Percentiles rank a stretch among this genome's conserved stretches.
These are phyloP conservation scores for Epirrhoe tristata DNA, from an alignment of 2,888 invertebrate species.

Conservation along the genomic window DNA sequence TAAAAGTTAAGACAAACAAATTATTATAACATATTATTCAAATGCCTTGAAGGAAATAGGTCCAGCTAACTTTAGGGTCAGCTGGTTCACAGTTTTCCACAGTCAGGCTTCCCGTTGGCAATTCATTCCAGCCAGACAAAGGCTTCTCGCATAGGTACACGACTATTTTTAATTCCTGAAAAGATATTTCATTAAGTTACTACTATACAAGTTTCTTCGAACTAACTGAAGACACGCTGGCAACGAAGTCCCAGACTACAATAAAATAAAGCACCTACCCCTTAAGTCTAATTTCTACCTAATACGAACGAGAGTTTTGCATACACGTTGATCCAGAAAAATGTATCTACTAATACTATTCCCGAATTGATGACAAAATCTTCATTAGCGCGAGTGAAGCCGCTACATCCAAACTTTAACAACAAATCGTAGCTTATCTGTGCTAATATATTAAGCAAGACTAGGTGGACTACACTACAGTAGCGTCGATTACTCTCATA, in stretches of 20 bases:
- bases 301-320: too few species aligned
- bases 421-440: too few species aligned
- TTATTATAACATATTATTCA: slow-evolving; percentile 44
- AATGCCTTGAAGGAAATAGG: slow-evolving; percentile 74
- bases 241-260: too few species aligned
- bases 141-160: slow-evolving; percentile 63
- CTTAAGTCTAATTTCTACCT: too few species aligned
- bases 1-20: slow-evolving; percentile 34
- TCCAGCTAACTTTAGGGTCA: slow-evolving; percentile 70
- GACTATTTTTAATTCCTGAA: slow-evolving; percentile 65
- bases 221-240: too few species aligned
- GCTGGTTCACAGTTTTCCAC: slow-evolving; percentile 68
- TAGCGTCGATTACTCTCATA: not conserved
- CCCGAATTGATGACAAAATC: not conserved
- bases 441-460: too few species aligned
- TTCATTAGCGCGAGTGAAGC: too few species aligned
- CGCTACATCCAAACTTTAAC: too few species aligned
- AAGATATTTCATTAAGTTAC: slow-evolving; percentile 10
- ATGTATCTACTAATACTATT: not conserved
- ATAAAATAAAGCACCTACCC: too few species aligned
- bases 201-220: too few species aligned
- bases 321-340: too few species aligned
- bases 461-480: not conserved
- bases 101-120: slow-evolving; percentile 70
- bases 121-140: slow-evolving; percentile 45